These are phyloP conservation scores for Elgaria multicarinata DNA, from an alignment of 2,113 vertebrate genomes.

Conservation along the genomic window DNA sequence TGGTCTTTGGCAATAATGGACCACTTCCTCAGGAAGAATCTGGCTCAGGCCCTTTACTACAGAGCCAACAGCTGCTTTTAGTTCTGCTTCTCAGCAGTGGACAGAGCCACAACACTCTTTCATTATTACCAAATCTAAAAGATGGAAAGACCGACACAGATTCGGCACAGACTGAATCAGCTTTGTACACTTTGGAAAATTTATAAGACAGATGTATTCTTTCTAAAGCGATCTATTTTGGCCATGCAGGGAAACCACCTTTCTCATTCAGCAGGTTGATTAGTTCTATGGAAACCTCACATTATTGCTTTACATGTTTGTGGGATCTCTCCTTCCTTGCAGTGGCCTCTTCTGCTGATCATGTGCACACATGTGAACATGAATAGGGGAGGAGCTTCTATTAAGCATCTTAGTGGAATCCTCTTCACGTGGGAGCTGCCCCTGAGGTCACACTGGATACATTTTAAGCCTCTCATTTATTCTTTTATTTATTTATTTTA, in stretches of 20 bases:
- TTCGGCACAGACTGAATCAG: slow-evolving; percentile 39
- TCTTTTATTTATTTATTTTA: not conserved
- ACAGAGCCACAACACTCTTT: slow-evolving; percentile 14
- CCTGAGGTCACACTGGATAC: not conserved
- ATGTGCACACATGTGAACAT: not conserved
- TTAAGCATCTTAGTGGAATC: not conserved
- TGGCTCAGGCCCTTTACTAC: not conserved
- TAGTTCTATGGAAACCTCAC: not conserved
- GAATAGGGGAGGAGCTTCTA: not conserved
- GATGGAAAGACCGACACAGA: slow-evolving; percentile 24
- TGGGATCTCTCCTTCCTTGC: not conserved
- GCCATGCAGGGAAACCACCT: not conserved
- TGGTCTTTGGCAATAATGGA: slow-evolving; percentile 18
- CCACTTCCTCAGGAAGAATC: slow-evolving; percentile 10
- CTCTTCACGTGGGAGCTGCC: not conserved
- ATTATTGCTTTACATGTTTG: not conserved
- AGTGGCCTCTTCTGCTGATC: too few relatives aligned
- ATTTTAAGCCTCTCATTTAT: not conserved
- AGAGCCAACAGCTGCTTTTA: slow-evolving; percentile 35
- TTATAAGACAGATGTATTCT: slow-evolving; percentile 50
- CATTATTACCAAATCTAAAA: slow-evolving; percentile 25
- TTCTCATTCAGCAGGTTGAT: slow-evolving; percentile 8
- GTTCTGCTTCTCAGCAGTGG: slow-evolving; percentile 9
- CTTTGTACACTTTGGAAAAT: slow-evolving; percentile 30
- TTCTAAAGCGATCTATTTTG: slow-evolving; percentile 53